These are phyloP conservation scores for Drosophila leonis DNA, from an alignment of 2,888 invertebrate genomes.

Conservation along the genomic window DNA sequence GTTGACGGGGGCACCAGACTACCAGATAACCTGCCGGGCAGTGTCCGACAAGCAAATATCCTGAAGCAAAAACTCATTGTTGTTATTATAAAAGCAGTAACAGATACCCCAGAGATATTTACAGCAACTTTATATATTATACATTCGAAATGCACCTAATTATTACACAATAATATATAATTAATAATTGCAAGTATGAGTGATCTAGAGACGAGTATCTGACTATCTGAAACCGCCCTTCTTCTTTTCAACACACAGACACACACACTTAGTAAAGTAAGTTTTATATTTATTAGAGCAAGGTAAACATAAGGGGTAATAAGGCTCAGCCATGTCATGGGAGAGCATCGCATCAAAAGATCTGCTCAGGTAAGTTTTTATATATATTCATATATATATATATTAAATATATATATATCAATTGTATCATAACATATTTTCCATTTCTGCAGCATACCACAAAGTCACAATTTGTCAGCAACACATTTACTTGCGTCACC, in stretches of 20 bases:
- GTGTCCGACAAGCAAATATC: too few relatives aligned
- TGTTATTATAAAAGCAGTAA: too few relatives aligned
- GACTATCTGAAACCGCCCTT: neutral
- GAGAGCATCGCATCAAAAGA: conserved; percentile 93
- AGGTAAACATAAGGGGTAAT: neutral
- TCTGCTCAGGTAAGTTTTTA: conserved; percentile 89
- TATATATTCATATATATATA: neutral
- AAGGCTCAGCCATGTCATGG: conserved; percentile 90
- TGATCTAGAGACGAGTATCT: neutral
- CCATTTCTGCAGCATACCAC: conserved; percentile 87
- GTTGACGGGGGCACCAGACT: too few relatives aligned
- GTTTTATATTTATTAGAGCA: neutral
- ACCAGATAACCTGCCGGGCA: too few relatives aligned
- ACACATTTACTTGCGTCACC: conserved; percentile 93
- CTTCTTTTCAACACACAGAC: neutral
- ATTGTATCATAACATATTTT: neutral
- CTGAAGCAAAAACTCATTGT: too few relatives aligned
- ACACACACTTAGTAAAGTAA: neutral
- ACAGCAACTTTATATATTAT: too few relatives aligned
- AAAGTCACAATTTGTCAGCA: conserved; percentile 93
- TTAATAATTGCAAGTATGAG: neutral
- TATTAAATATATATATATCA: neutral
- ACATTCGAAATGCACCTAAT: too few relatives aligned
- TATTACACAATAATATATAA: neutral
- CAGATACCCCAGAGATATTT: too few relatives aligned